Evolutionary conservation across 1,140 invertebrate genomes (phyloP).

Genomic region (Thaumatotibia leucotreta): DNA sequence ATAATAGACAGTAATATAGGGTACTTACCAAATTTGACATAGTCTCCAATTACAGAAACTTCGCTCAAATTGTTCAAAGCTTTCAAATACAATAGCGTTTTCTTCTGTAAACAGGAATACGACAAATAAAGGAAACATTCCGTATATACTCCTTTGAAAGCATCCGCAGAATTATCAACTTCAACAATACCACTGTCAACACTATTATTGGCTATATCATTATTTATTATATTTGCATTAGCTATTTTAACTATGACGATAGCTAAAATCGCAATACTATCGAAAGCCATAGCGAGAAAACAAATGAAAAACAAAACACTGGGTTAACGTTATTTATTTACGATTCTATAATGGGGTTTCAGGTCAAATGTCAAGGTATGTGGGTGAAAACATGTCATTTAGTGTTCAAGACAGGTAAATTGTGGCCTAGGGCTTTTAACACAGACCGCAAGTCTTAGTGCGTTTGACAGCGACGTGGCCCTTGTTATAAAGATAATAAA

Average conservation of each 20-base stretch:
- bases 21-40: slow-evolving; percentile 74
- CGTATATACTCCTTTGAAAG: slow-evolving; percentile 68
- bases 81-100: slow-evolving; percentile 73
- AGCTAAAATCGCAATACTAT: slow-evolving; percentile 29
- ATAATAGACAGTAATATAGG: too few relatives aligned
- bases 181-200: neutral
- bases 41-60: slow-evolving; percentile 72
- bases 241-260: slow-evolving; percentile 26
- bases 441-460: slow-evolving; percentile 27
- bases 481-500: neutral
- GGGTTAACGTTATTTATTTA: slow-evolving; percentile 35
- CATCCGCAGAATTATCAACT: slow-evolving; percentile 36
- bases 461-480: neutral
- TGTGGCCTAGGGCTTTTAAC: slow-evolving; percentile 27
- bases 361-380: slow-evolving; percentile 21
- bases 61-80: slow-evolving; percentile 69
- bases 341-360: slow-evolving; percentile 19
- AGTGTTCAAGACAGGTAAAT: neutral
- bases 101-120: slow-evolving; percentile 72
- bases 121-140: slow-evolving; percentile 73
- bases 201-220: neutral
- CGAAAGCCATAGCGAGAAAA: slow-evolving; percentile 32
- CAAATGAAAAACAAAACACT: slow-evolving; percentile 44
- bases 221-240: slow-evolving; percentile 20
- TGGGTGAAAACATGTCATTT: slow-evolving; percentile 24